These are phyloP conservation scores for Agapornis canus DNA, from an alignment of 2,797 vertebrate species.

Conservation along the genomic window DNA sequence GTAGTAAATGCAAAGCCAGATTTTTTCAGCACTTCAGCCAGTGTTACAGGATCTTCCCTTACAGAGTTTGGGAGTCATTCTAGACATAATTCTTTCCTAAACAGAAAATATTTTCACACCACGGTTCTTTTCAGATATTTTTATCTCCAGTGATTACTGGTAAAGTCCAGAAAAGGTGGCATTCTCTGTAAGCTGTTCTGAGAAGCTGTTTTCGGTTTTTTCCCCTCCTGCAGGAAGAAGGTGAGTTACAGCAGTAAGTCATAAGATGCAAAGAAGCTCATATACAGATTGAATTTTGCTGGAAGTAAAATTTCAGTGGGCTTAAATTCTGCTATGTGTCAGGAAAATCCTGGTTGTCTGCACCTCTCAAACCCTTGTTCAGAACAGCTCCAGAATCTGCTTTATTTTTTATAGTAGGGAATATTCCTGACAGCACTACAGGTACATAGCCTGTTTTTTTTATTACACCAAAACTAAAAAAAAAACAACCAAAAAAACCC, in stretches of 20 bases:
- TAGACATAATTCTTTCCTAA: neutral
- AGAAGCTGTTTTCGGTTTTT: neutral
- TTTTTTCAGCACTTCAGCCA: neutral
- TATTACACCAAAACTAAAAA: neutral
- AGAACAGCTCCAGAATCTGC: neutral
- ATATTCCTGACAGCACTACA: neutral
- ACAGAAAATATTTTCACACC: neutral
- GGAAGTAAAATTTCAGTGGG: neutral
- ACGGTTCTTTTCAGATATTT: neutral
- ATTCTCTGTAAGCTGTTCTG: neutral
- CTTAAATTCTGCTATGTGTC: neutral
- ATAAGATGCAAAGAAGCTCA: neutral
- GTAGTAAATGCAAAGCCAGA: neutral
- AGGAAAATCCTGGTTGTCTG: neutral
- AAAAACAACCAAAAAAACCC: neutral
- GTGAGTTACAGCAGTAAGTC: neutral
- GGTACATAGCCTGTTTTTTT: neutral
- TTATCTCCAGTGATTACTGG: neutral
- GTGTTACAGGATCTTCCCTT: neutral
- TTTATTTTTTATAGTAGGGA: neutral
- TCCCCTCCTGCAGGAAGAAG: neutral
- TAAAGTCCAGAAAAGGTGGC: neutral
- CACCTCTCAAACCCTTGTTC: neutral
- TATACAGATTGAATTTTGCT: neutral
- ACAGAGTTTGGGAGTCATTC: neutral